These are phyloP conservation scores for Mormoops blainvillei DNA, from an alignment of 2,113 vertebrate genomes.

Conservation along the genomic window DNA sequence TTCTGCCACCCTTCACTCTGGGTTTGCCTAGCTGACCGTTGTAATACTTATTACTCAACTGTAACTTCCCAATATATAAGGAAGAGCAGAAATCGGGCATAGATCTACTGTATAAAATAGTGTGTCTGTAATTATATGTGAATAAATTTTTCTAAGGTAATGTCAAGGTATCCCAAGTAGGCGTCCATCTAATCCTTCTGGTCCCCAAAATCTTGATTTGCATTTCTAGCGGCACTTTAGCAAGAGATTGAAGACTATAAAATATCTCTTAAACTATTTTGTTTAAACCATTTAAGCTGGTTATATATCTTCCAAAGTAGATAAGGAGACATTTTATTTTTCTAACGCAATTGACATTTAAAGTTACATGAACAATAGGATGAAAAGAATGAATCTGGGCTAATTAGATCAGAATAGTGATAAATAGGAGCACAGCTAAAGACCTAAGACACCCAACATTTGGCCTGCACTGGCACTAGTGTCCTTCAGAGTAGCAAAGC, in stretches of 20 bases:
- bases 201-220: background rate
- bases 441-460: background rate
- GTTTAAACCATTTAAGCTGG: background rate
- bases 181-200: background rate
- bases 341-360: background rate
- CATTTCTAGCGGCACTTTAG: background rate
- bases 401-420: background rate
- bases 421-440: background rate
- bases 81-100: background rate
- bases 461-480: background rate
- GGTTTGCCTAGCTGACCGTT: background rate
- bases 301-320: background rate
- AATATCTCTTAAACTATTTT: background rate
- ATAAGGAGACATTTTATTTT: slow-evolving; percentile 8
- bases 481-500: background rate
- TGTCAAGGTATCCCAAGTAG: background rate
- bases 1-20: background rate
- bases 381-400: background rate
- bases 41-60: background rate
- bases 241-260: background rate
- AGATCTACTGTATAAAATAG: background rate
- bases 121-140: background rate
- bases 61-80: background rate
- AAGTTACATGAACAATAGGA: background rate
- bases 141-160: background rate